These are phyloP conservation scores for Chelonia mydas DNA, from an alignment of 2,797 vertebrate species.

Conservation along the genomic window DNA sequence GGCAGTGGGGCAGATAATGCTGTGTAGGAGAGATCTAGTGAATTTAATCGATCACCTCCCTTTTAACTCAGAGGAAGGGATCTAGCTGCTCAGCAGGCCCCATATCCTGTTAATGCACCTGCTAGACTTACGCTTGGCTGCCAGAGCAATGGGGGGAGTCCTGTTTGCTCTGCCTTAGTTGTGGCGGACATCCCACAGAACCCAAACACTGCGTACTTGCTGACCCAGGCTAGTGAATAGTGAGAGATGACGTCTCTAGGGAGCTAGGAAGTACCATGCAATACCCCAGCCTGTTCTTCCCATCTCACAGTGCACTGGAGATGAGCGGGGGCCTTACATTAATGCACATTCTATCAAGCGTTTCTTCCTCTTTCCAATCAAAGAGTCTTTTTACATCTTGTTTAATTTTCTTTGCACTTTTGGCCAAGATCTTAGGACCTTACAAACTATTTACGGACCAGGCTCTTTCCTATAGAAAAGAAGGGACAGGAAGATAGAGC, in stretches of 20 bases:
- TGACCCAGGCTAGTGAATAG: background rate
- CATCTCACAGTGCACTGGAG: background rate
- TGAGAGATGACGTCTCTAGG: background rate
- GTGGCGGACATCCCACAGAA: background rate
- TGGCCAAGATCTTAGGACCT: background rate
- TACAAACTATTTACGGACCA: no score
- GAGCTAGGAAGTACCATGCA: background rate
- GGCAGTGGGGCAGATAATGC: background rate
- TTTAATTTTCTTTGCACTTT: background rate
- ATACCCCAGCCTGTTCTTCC: background rate
- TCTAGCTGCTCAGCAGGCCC: background rate
- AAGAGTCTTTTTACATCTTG: background rate
- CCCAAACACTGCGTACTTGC: background rate
- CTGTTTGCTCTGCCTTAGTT: background rate
- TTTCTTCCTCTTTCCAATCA: no score
- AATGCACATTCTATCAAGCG: background rate
- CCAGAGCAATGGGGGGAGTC: background rate
- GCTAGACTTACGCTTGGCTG: accelerated
- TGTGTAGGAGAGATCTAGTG: background rate
- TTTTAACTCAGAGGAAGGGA: background rate
- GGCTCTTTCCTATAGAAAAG: background rate
- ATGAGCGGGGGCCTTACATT: background rate
- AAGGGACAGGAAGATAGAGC: background rate
- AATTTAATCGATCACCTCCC: background rate
- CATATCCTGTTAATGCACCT: background rate